Evolutionary conservation across 2,888 invertebrate species (phyloP).

Genomic region (Listrodromus nycthemerus): DNA sequence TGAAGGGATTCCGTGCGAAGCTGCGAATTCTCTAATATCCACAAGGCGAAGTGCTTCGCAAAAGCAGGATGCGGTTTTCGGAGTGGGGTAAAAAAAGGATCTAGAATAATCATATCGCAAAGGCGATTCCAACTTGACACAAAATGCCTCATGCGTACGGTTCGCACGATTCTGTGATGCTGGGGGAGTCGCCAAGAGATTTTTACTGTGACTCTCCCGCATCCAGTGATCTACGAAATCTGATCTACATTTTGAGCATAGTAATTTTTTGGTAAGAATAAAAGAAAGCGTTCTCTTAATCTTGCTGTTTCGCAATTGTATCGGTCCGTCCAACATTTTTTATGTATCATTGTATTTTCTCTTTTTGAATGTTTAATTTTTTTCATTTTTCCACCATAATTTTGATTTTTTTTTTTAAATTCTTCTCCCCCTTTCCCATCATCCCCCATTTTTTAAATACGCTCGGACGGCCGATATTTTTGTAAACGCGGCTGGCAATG

Average conservation of each 20-base stretch:
- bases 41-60: background rate
- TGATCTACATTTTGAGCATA: background rate
- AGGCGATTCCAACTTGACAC: background rate
- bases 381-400: background rate
- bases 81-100: background rate
- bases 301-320: background rate
- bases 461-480: slow-evolving; percentile 3
- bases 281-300: background rate
- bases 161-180: background rate
- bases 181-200: background rate
- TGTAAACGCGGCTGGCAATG: slow-evolving; percentile 17
- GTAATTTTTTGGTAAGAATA: background rate
- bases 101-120: background rate
- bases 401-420: slow-evolving; percentile 10
- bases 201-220: background rate
- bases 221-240: background rate
- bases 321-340: background rate
- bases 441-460: slow-evolving; percentile 31
- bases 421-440: background rate
- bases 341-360: background rate
- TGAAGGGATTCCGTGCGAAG: background rate
- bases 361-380: background rate
- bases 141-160: background rate
- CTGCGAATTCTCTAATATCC: background rate
- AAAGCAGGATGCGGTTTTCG: background rate